phyloP scores from a whole-genome alignment of 2,888 invertebrate species.

The Orchestes rusci region DNA sequence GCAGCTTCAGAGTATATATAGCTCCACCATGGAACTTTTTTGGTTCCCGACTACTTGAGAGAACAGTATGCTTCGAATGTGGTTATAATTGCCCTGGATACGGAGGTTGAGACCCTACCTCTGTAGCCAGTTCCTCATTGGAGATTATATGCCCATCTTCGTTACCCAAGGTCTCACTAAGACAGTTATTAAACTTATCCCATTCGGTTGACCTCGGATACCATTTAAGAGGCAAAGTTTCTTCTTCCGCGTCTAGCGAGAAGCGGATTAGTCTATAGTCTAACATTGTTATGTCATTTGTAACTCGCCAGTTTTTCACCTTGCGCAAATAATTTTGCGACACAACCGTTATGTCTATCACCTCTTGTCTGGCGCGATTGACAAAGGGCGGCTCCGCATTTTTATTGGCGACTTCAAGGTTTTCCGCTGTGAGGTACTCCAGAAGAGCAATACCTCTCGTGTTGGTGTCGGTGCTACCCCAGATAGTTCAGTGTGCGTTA shows the following conservation, averaged over 20 bases:
- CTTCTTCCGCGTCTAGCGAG: neutral
- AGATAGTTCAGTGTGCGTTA: neutral
- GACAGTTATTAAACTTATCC: neutral
- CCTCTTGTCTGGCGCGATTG: neutral
- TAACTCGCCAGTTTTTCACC: neutral
- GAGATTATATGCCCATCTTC: neutral
- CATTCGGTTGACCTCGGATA: neutral
- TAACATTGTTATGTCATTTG: constrained; percentile 2
- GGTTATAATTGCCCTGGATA: neutral
- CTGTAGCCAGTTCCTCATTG: too few relatives aligned
- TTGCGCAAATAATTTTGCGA: neutral
- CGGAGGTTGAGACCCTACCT: too few relatives aligned
- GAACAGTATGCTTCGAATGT: neutral
- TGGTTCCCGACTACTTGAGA: too few relatives aligned
- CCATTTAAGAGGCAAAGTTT: neutral
- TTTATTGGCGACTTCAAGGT: neutral
- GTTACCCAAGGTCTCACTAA: neutral
- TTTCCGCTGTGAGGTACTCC: constrained; percentile 1
- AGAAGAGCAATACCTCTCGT: constrained; percentile 1
- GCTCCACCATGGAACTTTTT: neutral
- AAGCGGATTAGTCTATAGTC: neutral
- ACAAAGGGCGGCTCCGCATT: neutral
- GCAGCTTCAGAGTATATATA: too few relatives aligned
- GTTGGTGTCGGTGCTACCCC: constrained; percentile 1
- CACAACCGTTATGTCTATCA: neutral